Percentiles rank a stretch among this genome's conserved stretches.
These are phyloP conservation scores for Lycorma delicatula DNA, from an alignment of 1,140 invertebrate species.

Conservation along the genomic window DNA sequence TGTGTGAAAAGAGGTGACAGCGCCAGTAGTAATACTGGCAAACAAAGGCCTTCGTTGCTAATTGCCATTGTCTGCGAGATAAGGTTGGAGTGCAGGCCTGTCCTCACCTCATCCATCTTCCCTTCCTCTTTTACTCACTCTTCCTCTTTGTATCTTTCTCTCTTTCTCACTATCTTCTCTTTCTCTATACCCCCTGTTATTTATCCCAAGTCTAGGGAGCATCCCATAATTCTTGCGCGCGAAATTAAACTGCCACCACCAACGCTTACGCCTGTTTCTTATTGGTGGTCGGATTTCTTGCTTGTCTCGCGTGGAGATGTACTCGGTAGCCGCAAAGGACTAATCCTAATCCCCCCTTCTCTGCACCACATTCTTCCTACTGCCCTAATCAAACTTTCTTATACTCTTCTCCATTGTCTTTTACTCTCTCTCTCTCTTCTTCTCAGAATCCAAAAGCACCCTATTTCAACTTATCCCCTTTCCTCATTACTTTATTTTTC, in stretches of 20 bases:
- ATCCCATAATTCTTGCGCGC: slow-evolving; percentile 2
- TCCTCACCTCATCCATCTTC: slow-evolving; percentile 2
- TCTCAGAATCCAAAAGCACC: too few species aligned
- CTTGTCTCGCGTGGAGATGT: too few species aligned
- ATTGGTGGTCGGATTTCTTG: slow-evolving; percentile 2
- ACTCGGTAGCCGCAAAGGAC: neutral
- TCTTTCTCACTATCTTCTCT: too few species aligned
- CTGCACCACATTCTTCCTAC: slow-evolving; percentile 2
- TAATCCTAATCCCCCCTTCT: slow-evolving; percentile 1
- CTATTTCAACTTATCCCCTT: too few species aligned
- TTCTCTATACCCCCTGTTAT: neutral
- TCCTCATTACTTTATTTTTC: too few species aligned
- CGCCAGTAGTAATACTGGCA: too few species aligned
- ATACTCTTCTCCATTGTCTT: neutral
- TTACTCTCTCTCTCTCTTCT: slow-evolving; percentile 1
- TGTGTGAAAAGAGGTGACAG: too few species aligned
- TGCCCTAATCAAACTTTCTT: neutral
- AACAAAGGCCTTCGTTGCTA: neutral
- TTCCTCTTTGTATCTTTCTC: too few species aligned
- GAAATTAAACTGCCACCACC: slow-evolving; percentile 7
- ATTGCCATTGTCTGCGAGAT: slow-evolving; percentile 1
- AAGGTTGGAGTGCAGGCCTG: neutral
- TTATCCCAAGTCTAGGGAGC: neutral
- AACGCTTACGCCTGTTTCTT: neutral
- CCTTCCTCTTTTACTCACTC: neutral